Base-by-base conservation (phyloP, 2,888 invertebrate genomes). In the Mylabris sibirica region DNA sequence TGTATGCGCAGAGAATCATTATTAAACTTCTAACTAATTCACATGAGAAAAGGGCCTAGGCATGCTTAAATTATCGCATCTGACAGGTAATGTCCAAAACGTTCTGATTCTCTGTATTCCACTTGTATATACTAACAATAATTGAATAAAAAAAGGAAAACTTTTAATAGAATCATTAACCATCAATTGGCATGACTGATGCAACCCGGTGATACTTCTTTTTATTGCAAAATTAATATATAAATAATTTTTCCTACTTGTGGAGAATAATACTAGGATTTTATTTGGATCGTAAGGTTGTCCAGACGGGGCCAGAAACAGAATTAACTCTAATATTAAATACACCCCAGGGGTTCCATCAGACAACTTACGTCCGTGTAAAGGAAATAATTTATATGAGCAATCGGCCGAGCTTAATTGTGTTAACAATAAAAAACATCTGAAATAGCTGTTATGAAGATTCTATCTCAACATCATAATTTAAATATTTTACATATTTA, bases 1-100 rank as follows among this genome's bases (percentile, higher is more conserved):
- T 62, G 22, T 62, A 62, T 62, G 62, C 62, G 62, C 62, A 62
- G 22, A 62, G 62, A 62, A 62, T 62, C 62, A 62, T 62, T 62
- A 62, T 62, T 41, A 62, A 62, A 62, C 12, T 38, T 41, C 62
- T 62, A 62, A 41, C 41, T 44, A 62, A 62, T 62, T 38, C 62
- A 62, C 62, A 62, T 62, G 44, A 62, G 62, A 62, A 41, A 44
- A 62, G 26, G 62, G 38, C 38, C 62, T 24, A 62, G 26, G 26
- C 62, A 41, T 41, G 62, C 44, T 22, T 41, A 41, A 62, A 62
- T 62, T 62, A 62, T 62, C 12, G 20, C 2, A 35, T 41, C 35
- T 61, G 61, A 35, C 61, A 61, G 61, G 22, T 61, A 38, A 61
- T 61, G 35, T 22, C 17, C 22, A 22, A 20, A 22, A 11, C 20